Evolutionary conservation across 2,113 vertebrate species (phyloP), one percentile per base, ranked within the genome.

Genomic region (Scomber colias): DNA sequence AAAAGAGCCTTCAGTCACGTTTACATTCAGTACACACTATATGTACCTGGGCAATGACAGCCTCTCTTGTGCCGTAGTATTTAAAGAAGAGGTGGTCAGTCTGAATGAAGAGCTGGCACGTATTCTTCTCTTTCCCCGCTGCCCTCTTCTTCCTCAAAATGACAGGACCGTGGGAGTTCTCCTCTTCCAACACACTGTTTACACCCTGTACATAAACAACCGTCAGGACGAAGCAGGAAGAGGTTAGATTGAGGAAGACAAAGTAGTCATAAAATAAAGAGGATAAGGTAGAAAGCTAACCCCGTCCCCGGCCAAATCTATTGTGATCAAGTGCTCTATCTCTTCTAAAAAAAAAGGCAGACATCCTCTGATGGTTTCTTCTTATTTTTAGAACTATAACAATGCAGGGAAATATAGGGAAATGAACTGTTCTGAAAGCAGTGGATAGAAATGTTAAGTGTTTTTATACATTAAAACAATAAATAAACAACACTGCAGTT

Each of bases 31-130:
- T 40, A 40, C 35, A 40, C 9, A 8, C 5, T 45, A 4, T n/a
- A 30, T 8, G 17, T 77, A 95, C 98, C 97, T 99, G 98, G 17
- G 98, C 97, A 50, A 99, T 96, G 79, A 99, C 98, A 27, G 97
- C 97, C 84, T 99, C 98, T 82, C 96, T 95, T 65, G 95, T 94
- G 75, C 94, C 94, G 0, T 99, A 99, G 85, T 95, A 95, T 62
- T 93, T 95, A 81, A 83, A 96, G 87, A 99, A 99, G 3, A 97
- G 90, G 84, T 99, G 98, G 89, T 99, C 98, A 0, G 98, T 98
- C 92, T 99, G 98, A 91, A 99, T 99, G 77, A 96, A 99, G 44
- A 99, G 96, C 89, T 98, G 97, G 71, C 98, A 99, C 0, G 97
- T 98, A 87, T 99, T 98, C 85, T 95, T 97, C 86, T 97, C 96